Evolutionary conservation across 2,113 vertebrate species (phyloP).

Genomic region (Philantomba maxwellii): DNA sequence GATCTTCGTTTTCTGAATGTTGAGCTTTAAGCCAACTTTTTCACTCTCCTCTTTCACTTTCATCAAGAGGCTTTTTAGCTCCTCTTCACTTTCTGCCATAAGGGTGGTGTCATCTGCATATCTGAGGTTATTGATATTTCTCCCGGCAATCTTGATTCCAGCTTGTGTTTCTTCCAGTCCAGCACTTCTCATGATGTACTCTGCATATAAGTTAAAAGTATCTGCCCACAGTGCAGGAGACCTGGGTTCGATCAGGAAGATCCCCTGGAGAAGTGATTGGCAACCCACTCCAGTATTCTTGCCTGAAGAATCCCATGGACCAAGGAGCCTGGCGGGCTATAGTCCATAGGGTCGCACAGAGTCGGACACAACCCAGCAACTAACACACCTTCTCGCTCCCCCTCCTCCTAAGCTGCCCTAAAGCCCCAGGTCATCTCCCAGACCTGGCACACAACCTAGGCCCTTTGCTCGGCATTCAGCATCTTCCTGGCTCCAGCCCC

Average conservation of each 20-base stretch:
- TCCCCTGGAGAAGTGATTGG: not conserved
- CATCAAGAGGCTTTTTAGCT: too few relatives aligned
- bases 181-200: too few relatives aligned
- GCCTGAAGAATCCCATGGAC: not conserved
- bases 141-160: too few relatives aligned
- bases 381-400: not conserved
- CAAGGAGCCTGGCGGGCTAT: not conserved
- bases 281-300: not conserved
- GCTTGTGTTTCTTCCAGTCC: too few relatives aligned
- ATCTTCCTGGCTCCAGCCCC: not conserved
- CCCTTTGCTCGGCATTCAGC: rapidly evolving
- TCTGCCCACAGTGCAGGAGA: not conserved
- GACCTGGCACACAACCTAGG: too few relatives aligned
- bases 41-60: too few relatives aligned
- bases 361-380: rapidly evolving
- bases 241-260: not conserved
- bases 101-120: too few relatives aligned
- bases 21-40: too few relatives aligned
- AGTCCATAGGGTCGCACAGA: not conserved
- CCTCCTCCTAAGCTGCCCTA: not conserved
- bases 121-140: too few relatives aligned
- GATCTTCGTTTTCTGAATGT: too few relatives aligned
- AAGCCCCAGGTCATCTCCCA: not conserved
- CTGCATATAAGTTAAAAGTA: too few relatives aligned
- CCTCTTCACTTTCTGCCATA: too few relatives aligned